Evolutionary conservation across 2,113 vertebrate species (phyloP).

Genomic region (Corydoras maculifer): DNA sequence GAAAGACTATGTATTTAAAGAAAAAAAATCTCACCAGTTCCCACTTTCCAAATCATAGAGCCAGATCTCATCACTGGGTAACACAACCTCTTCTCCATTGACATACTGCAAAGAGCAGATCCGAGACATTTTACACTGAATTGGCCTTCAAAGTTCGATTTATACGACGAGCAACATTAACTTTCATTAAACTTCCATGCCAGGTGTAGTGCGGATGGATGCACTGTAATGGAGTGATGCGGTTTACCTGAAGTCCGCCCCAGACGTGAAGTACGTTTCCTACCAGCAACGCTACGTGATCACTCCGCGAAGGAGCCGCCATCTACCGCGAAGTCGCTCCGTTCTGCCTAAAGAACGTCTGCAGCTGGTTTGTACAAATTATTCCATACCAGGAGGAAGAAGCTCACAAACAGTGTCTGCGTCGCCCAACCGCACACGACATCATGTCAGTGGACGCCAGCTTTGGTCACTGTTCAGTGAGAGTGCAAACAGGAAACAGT

Average conservation of each 20-base stretch:
- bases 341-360: background rate
- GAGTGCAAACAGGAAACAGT: too few relatives aligned
- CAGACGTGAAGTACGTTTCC: constrained; percentile 76
- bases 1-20: too few relatives aligned
- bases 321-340: background rate
- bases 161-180: background rate
- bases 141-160: background rate
- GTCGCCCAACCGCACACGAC: too few relatives aligned
- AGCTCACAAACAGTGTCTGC: background rate
- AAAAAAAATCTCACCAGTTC: constrained; percentile 41
- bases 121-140: background rate
- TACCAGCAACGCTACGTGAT: constrained; percentile 80
- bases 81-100: constrained; percentile 77
- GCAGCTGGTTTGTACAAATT: background rate
- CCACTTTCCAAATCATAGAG: constrained; percentile 66
- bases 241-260: constrained; percentile 87
- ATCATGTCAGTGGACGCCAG: too few relatives aligned
- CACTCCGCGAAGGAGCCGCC: constrained; percentile 76
- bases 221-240: background rate
- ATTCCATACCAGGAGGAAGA: constrained; percentile 18
- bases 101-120: constrained; percentile 68
- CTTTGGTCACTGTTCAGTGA: too few relatives aligned
- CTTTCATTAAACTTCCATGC: background rate
- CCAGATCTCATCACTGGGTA: constrained; percentile 89
- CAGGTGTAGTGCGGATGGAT: background rate